Conservation (phyloP, 2,113 vertebrate species). For the Perognathus longimembris region DNA sequence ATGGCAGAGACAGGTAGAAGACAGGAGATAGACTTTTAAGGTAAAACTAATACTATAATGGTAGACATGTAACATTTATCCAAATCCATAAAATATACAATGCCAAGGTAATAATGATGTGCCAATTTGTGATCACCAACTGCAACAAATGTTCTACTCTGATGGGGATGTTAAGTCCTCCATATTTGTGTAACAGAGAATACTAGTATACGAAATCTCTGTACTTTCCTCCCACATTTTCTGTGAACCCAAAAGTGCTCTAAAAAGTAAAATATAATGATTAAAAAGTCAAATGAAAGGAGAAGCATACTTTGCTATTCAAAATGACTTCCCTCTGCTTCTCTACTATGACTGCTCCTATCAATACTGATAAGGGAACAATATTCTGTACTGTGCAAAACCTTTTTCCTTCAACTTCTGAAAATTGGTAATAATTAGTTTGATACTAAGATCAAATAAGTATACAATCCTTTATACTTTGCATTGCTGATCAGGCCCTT, state of each 20-base stretch:
- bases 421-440: slow-evolving; percentile 65
- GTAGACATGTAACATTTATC: neutral
- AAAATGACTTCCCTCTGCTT: neutral
- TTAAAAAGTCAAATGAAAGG: neutral
- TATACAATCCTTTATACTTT: slow-evolving; percentile 27
- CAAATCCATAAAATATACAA: neutral
- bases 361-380: slow-evolving; percentile 23
- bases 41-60: neutral
- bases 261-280: neutral
- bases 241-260: neutral
- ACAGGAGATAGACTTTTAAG: neutral
- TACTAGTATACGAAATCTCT: neutral
- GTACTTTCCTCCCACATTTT: neutral
- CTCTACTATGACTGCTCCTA: neutral
- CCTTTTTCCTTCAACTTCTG: slow-evolving; percentile 41
- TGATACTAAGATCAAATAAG: slow-evolving; percentile 64
- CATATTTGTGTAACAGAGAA: neutral
- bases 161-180: neutral
- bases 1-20: neutral
- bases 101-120: neutral
- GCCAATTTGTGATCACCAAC: neutral
- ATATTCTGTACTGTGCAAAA: neutral
- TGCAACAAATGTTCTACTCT: neutral
- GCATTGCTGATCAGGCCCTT: slow-evolving; percentile 13
- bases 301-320: neutral